phyloP scores from a whole-genome alignment of 1,140 invertebrate genomes.

The Drosophila kurseongensis region DNA sequence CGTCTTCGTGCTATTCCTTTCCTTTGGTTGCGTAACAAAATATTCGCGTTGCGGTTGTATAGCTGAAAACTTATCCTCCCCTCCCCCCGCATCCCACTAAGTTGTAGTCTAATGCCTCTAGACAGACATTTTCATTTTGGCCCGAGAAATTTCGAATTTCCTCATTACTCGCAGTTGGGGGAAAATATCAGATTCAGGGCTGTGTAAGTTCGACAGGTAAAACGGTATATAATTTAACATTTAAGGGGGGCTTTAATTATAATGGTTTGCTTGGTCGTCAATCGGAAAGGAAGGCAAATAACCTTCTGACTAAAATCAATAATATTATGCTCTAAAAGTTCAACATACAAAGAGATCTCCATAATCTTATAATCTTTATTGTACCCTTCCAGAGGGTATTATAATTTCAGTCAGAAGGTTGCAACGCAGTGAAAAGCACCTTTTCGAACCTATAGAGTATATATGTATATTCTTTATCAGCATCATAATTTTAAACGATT shows the following conservation, averaged over 20 bases:
- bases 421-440: too few relatives aligned
- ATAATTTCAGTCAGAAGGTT: too few relatives aligned
- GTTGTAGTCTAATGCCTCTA: conserved; percentile 23
- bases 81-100: conserved; percentile 5
- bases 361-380: too few relatives aligned
- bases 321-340: too few relatives aligned
- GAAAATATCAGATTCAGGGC: conserved; percentile 10
- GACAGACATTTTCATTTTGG: conserved; percentile 40
- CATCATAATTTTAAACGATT: too few relatives aligned
- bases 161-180: not conserved
- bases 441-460: too few relatives aligned
- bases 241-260: not conserved
- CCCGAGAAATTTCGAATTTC: not conserved
- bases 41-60: conserved; percentile 22
- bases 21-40: conserved; percentile 26
- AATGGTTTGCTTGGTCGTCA: not conserved
- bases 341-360: too few relatives aligned
- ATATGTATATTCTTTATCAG: too few relatives aligned
- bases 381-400: too few relatives aligned
- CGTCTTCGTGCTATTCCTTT: not conserved
- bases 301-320: too few relatives aligned
- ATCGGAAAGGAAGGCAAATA: too few relatives aligned
- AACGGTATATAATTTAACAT: conserved; percentile 7
- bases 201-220: conserved; percentile 15
- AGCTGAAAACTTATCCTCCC: conserved; percentile 15